Percentiles rank a stretch among this genome's conserved stretches.
These are phyloP conservation scores for Phocoena sinus DNA, from an alignment of 2,113 vertebrate species.

Conservation along the genomic window DNA sequence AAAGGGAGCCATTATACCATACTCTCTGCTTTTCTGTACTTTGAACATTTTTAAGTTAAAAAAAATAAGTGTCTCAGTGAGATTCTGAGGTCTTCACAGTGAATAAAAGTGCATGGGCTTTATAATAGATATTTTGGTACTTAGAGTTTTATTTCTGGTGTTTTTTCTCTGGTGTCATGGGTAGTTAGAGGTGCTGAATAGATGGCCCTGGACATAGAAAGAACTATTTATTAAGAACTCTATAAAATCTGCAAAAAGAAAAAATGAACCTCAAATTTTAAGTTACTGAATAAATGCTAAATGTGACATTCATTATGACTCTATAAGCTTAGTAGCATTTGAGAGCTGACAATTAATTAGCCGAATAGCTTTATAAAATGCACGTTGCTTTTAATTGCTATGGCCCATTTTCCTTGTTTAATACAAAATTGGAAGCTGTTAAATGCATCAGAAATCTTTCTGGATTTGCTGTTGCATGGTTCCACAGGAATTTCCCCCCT, in stretches of 20 bases:
- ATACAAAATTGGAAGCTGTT: background rate
- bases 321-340: background rate
- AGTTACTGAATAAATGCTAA: background rate
- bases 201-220: background rate
- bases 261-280: background rate
- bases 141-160: background rate
- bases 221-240: background rate
- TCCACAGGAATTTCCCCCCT: conserved; percentile 15
- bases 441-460: conserved; percentile 36
- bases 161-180: background rate
- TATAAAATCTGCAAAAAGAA: background rate
- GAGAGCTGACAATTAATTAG: conserved; percentile 25
- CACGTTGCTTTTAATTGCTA: background rate
- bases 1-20: background rate
- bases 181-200: background rate
- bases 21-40: background rate
- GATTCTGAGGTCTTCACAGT: background rate
- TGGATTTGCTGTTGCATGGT: background rate
- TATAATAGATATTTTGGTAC: background rate
- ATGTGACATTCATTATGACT: background rate
- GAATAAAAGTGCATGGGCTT: background rate
- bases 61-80: background rate
- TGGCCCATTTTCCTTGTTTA: conserved; percentile 13
- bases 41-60: background rate
- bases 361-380: background rate